These are phyloP conservation scores for Pleuronectes platessa DNA, from an alignment of 2,113 vertebrate species.

Conservation along the genomic window DNA sequence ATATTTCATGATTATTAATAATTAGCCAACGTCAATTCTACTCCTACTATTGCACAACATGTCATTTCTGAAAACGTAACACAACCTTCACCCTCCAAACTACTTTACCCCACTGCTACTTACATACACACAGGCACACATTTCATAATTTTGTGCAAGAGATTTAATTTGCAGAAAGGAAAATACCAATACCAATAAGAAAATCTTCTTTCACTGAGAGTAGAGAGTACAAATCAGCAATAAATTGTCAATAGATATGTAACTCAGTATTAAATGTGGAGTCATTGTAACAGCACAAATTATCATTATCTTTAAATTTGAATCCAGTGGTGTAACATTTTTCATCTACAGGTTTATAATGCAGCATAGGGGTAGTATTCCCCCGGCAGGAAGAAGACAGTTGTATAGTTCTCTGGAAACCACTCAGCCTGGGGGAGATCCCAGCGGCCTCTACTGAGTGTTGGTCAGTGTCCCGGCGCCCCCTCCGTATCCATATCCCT, in stretches of 20 bases:
- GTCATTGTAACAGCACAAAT: no score
- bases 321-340: neutral
- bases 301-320: no score
- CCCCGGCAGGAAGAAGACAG: constrained; percentile 29
- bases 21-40: no score
- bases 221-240: no score
- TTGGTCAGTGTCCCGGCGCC: constrained; percentile 92
- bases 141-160: no score
- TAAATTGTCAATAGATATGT: no score
- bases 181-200: no score
- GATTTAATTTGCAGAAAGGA: neutral
- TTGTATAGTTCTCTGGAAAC: constrained; percentile 7
- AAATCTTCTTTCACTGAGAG: no score
- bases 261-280: no score
- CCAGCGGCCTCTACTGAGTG: constrained; percentile 81
- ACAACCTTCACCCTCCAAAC: neutral
- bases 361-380: neutral
- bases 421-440: neutral
- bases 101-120: neutral
- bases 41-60: no score
- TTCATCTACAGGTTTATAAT: neutral
- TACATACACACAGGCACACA: neutral
- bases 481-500: constrained; percentile 93
- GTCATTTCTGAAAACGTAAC: constrained; percentile 26
- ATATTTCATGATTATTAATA: no score